Conservation (phyloP, 2,888 invertebrate genomes). For the Parnassius glacialis region DNA sequence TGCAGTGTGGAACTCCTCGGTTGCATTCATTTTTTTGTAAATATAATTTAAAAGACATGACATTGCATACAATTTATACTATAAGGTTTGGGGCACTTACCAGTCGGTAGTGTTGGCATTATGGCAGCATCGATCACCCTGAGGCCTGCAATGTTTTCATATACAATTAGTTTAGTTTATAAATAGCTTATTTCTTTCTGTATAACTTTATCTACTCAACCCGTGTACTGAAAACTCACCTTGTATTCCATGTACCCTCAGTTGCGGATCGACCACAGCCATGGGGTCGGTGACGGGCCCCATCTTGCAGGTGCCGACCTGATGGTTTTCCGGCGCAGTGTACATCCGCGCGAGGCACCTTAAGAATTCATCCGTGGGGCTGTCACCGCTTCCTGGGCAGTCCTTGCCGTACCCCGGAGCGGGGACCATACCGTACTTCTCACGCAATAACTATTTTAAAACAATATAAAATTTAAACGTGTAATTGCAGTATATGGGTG, state of each 20-base stretch:
- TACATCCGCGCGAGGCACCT: slow-evolving; percentile 85
- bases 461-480: no score
- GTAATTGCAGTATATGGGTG: no score
- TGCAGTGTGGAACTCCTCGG: no score
- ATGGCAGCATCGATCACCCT: slow-evolving; percentile 83
- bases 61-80: no score
- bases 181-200: no score
- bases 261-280: slow-evolving; percentile 87
- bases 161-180: no score
- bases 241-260: slow-evolving; percentile 83
- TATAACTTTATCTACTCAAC: no score
- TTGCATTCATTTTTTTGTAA: no score
- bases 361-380: slow-evolving; percentile 86
- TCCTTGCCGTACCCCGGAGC: slow-evolving; percentile 69
- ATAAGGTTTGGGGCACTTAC: slow-evolving; percentile 44
- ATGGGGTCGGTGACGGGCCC: slow-evolving; percentile 85
- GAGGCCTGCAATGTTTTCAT: slow-evolving; percentile 56
- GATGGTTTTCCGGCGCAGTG: slow-evolving; percentile 91
- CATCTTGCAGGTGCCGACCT: slow-evolving; percentile 92
- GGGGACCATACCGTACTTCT: slow-evolving; percentile 80
- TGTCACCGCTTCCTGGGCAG: slow-evolving; percentile 66
- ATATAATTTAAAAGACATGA: no score
- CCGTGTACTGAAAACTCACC: slow-evolving; percentile 51
- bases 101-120: slow-evolving; percentile 75
- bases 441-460: slow-evolving; percentile 62